A percentile compares a stretch with the other conserved stretches of the same genome.
These are phyloP conservation scores for Dasysyrphus tricinctus DNA, from an alignment of 2,888 invertebrate species.

Conservation along the genomic window DNA sequence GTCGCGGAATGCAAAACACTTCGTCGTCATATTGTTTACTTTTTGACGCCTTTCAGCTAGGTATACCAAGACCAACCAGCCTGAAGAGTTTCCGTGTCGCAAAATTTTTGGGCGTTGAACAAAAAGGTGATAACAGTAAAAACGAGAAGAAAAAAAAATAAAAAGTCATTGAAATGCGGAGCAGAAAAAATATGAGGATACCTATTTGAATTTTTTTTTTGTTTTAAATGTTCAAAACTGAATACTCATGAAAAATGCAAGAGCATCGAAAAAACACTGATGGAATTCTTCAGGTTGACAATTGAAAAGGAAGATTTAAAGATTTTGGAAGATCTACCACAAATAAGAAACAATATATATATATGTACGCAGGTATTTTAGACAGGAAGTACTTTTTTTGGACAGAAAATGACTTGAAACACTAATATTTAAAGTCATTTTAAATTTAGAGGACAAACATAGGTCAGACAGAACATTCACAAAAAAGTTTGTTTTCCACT, in stretches of 20 bases:
- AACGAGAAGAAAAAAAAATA: constrained; percentile 1
- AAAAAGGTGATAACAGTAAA: constrained; percentile 48
- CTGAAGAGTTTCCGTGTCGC: constrained; percentile 12
- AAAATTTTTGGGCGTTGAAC: constrained; percentile 15
- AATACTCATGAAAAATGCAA: constrained; percentile 22
- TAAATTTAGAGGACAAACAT: no score
- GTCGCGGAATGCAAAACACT: constrained; percentile 63
- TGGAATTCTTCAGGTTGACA: not conserved
- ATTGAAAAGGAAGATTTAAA: not conserved
- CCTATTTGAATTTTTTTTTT: constrained; percentile 6
- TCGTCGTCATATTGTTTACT: constrained; percentile 55
- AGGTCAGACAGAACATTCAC: no score
- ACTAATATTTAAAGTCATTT: not conserved
- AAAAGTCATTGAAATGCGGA: constrained; percentile 34
- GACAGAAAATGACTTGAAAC: not conserved
- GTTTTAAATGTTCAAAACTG: not conserved
- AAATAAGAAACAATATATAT: not conserved
- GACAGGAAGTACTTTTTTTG: not conserved
- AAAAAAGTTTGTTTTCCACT: no score
- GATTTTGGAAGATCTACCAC: not conserved
- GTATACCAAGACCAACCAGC: not conserved
- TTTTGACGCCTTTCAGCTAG: constrained; percentile 43
- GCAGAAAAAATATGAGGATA: not conserved
- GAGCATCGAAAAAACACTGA: constrained; percentile 7
- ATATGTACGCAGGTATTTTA: not conserved